Evolutionary conservation across 2,888 invertebrate species (phyloP), one percentile per base, ranked within the genome.

Genomic region (Microplitis deprimator): DNA sequence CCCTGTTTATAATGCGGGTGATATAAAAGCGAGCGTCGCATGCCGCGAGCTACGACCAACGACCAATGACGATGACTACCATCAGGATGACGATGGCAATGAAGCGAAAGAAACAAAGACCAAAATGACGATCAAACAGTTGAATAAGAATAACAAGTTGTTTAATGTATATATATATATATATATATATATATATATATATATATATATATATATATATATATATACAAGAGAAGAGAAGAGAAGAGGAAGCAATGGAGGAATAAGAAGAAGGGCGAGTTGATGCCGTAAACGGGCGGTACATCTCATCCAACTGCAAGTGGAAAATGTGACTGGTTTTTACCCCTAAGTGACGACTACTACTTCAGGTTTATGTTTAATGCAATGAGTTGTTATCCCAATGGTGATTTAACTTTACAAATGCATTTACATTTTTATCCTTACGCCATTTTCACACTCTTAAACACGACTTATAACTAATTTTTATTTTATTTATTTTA

Each of bases 291-390:
- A 84, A 82, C 85, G 86, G 86, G 86, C 86, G 86, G 85, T 84
- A 84, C 65, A 65, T 50, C 50, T 50, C 84, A 85, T 86, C 82
- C 81, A 83, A 85, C 83, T 86, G 82, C 83, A 81, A 83, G 84
- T 82, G 84, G 86, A 85, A 86, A 86, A 86, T 86, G 86, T 83
- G 83, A 86, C 86, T 84, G 84, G 85, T 86, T 86, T 85, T 82
- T 79, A 67, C 64, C 67, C 39, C 39, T 65, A 67, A 50, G 71
- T 72, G 13, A 50, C 10, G 20, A 65, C 20, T 62, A 76, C 69
- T 39, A 62, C 73, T 76, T 59, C 76, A 67, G 75, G 81, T 85
- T 82, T 81, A 86, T 86, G 85, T 86, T 86, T 86, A 85, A 86
- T 86, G 85, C 86, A 86, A 83, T 79, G 67, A 67, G 39, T 67